Conservation (phyloP, 2,888 invertebrate genomes). For the Azorinus chamasolen region DNA sequence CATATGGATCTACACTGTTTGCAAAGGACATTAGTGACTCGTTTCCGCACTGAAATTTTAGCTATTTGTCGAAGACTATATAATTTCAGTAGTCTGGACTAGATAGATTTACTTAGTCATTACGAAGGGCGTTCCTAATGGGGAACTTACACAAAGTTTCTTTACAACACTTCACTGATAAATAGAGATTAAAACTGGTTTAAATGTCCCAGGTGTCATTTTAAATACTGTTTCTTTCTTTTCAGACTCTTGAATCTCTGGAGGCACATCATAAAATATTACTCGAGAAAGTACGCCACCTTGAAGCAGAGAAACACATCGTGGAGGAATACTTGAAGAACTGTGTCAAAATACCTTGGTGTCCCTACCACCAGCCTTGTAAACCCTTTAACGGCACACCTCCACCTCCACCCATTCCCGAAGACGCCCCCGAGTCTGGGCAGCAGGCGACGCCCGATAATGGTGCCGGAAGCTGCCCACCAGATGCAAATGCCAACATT, state of each 20-base stretch:
- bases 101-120: too few species aligned
- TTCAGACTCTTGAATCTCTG: conserved; percentile 66
- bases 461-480: too few species aligned
- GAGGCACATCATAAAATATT: conserved; percentile 64
- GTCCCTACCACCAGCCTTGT: conserved; percentile 52
- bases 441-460: neutral
- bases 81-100: too few species aligned
- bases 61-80: too few species aligned
- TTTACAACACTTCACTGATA: too few species aligned
- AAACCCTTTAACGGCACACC: conserved; percentile 6
- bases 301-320: conserved; percentile 71
- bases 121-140: too few species aligned
- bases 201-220: too few species aligned
- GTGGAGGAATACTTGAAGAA: conserved; percentile 67
- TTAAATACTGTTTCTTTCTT: conserved; percentile 13
- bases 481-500: neutral
- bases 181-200: too few species aligned
- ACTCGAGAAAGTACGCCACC: conserved; percentile 59
- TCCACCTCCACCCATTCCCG: conserved; percentile 31
- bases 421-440: conserved; percentile 3
- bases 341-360: conserved; percentile 66
- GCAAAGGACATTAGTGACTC: too few species aligned
- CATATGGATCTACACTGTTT: too few species aligned
- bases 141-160: too few species aligned
- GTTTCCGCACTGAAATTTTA: too few species aligned